Percentiles rank a stretch among this genome's conserved stretches.
Conservation (phyloP, 2,113 vertebrate species). For the Chloropsis cyanopogon region DNA sequence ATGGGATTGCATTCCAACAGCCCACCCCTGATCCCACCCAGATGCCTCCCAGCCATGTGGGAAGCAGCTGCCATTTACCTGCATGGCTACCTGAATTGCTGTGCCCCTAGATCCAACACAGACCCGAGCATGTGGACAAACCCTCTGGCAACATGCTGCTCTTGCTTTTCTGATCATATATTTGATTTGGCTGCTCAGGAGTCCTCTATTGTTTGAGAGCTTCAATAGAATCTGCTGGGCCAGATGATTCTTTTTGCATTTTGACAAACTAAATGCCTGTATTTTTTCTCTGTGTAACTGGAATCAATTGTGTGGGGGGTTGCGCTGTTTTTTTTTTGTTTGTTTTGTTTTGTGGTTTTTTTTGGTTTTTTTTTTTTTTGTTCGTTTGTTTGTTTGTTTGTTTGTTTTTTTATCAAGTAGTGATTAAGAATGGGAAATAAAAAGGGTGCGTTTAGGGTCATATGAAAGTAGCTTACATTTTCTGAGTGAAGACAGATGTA, state of each 20-base stretch:
- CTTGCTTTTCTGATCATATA: background rate
- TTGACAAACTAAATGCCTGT: background rate
- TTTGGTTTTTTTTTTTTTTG: background rate
- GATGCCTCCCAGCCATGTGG: background rate
- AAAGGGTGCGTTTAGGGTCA: background rate
- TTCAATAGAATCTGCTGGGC: background rate
- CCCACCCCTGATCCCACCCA: background rate
- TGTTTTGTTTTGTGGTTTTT: no score
- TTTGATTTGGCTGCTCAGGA: background rate
- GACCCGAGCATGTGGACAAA: background rate
- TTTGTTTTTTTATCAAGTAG: background rate
- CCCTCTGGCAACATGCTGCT: background rate
- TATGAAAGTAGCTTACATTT: constrained; percentile 7
- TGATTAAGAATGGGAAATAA: background rate
- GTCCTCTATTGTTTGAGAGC: background rate
- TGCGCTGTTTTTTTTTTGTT: background rate
- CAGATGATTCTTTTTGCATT: background rate
- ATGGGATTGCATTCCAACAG: background rate
- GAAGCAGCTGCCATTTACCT: background rate
- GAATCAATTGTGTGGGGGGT: background rate
- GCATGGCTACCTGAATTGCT: background rate
- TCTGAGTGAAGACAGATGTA: constrained; percentile 22
- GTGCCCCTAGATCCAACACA: fast-evolving
- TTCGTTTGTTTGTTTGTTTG: no score
- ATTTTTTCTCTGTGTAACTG: background rate